Evolutionary conservation across 2,797 vertebrate species (phyloP), one percentile per base, ranked within the genome.

Genomic region (Pachyuromys duprasi): DNA sequence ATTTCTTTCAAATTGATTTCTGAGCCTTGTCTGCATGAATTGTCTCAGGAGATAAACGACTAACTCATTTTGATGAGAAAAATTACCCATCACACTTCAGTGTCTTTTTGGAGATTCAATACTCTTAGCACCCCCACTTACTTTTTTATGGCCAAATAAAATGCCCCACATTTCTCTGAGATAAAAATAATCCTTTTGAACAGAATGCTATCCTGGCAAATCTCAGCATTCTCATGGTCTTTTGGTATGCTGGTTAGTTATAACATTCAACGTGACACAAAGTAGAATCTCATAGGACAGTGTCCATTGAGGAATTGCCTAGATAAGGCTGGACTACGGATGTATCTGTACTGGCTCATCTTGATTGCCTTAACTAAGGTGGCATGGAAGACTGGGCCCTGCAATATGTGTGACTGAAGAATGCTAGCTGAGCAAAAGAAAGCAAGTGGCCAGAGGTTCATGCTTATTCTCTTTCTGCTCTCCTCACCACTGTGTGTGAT

Each of bases 1-100:
- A 97, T 90, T 95, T 95, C 84, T 95, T 96, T 96, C 90, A 90
- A 57, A 95, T 88, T 70, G 90, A 91, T 96, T 89, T 90, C 76
- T 89, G 63, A 89, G 91, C 70, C 75, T 90, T 69, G 72, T 55
- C 78, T 62, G 18, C 90, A 91, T 92, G 93, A 93, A 91, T 94
- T 96, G 69, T 93, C 90, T 90, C 57, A 18, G 81, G 88, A 93
- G 84, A 86, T 92, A 96, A 96, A 95, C 79, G 74, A 62, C 84
- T 91, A 70, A 97, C 92, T 92, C 94, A 75, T 94, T 96, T 95
- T 88, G 79, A 60, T 88, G 76, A 93, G 63, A 90, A 92, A 94
- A 95, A 70, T n/a, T 97, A 84, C 69, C 89, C 75, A 45, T 95
- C 84, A 96, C 91, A 95, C 67, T 90, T 74, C 39, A 20, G 5